Conservation (phyloP, 2,797 vertebrate species). For the Falco peregrinus region DNA sequence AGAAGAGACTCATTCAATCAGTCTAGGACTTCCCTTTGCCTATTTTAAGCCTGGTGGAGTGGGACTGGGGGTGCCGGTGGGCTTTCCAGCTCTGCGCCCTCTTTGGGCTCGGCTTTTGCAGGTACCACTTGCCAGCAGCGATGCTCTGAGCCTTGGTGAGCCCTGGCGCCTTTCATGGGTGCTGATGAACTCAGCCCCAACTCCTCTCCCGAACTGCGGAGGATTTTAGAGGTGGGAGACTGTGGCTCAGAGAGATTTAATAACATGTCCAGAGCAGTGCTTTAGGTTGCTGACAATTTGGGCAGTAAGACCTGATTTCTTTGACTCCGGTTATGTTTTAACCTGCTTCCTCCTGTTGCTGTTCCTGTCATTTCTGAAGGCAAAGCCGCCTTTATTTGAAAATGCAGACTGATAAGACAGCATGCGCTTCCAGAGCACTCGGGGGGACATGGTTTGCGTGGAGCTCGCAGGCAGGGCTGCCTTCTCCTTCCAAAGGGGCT, state of each 20-base stretch:
- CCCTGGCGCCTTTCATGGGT: background rate
- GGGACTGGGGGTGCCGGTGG: background rate
- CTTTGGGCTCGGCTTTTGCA: accelerated
- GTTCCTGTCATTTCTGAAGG: background rate
- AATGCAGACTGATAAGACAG: background rate
- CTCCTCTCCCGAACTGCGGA: background rate
- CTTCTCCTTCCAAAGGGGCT: background rate
- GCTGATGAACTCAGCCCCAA: background rate
- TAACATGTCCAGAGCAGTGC: background rate
- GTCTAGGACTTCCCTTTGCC: background rate
- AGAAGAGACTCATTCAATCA: background rate
- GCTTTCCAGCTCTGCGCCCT: background rate
- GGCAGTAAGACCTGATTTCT: background rate
- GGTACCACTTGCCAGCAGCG: accelerated
- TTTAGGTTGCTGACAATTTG: background rate
- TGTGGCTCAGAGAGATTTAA: background rate
- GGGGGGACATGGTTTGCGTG: accelerated
- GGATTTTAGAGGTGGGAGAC: background rate
- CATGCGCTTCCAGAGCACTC: accelerated
- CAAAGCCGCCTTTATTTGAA: background rate
- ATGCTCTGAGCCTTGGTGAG: background rate
- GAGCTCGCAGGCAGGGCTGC: background rate
- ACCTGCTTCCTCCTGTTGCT: background rate
- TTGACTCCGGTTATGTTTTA: background rate
- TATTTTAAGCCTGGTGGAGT: background rate